Conservation (phyloP, 2,113 vertebrate species). For the Cervus canadensis region DNA sequence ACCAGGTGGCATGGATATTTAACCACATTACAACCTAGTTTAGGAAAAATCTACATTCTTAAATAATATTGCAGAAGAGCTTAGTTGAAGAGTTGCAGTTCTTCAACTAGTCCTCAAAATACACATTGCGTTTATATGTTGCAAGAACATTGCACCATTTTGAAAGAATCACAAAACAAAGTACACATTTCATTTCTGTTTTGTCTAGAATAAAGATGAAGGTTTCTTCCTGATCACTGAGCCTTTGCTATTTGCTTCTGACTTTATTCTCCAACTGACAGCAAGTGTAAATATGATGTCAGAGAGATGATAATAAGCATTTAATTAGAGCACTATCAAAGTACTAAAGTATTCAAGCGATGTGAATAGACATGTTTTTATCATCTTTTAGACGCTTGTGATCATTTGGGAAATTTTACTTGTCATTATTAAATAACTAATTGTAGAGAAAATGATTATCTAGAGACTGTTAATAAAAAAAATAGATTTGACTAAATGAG, state of each 20-base stretch:
- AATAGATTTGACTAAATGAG: neutral
- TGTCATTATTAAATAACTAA: slow-evolving; percentile 47
- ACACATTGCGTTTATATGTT: neutral
- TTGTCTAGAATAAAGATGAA: neutral
- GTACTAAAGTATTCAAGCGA: slow-evolving; percentile 34
- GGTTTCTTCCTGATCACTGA: neutral
- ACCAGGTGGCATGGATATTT: neutral
- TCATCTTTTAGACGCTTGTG: slow-evolving; percentile 21
- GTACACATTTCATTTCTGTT: neutral
- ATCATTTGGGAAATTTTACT: slow-evolving; percentile 53
- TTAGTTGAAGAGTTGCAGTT: neutral
- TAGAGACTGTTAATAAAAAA: neutral
- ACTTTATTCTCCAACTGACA: slow-evolving; percentile 28
- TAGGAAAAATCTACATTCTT: neutral
- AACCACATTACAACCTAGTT: neutral
- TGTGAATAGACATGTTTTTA: neutral
- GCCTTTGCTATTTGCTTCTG: neutral
- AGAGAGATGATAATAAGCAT: slow-evolving; percentile 38
- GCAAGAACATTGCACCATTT: neutral
- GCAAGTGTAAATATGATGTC: slow-evolving; percentile 51
- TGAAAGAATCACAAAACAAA: neutral
- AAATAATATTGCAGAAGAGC: neutral
- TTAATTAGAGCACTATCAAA: slow-evolving; percentile 53
- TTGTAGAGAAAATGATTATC: slow-evolving; percentile 25
- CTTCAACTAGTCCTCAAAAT: neutral